Conservation (phyloP, 1,140 invertebrate species). For the Probaryconus sp. region DNA sequence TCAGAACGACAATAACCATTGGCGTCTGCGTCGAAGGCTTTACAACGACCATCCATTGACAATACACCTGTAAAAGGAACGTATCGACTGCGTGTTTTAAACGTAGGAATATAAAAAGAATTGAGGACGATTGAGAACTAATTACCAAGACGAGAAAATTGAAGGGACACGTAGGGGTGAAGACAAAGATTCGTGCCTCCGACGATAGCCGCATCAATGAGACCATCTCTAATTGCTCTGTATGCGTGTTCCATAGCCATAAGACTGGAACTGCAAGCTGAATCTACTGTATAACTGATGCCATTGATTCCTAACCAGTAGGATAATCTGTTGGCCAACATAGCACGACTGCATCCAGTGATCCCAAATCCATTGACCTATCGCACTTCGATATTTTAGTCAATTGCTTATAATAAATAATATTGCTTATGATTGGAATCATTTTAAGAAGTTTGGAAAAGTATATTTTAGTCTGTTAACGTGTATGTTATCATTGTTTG, state of each 20-base stretch:
- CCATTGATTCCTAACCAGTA: slow-evolving; percentile 84
- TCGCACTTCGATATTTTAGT: background rate
- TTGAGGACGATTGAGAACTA: background rate
- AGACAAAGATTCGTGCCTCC: slow-evolving; percentile 90
- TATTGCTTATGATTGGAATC: background rate
- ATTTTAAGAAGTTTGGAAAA: background rate
- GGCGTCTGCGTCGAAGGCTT: slow-evolving; percentile 91
- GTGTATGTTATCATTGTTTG: no score
- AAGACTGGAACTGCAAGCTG: slow-evolving; percentile 93
- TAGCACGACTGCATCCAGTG: slow-evolving; percentile 88
- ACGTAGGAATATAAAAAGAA: background rate
- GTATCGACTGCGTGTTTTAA: no score
- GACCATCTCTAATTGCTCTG: slow-evolving; percentile 84
- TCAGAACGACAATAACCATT: slow-evolving; percentile 88
- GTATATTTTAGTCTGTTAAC: no score
- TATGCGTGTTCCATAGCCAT: slow-evolving; percentile 91
- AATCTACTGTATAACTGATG: slow-evolving; percentile 91
- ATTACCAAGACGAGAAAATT: slow-evolving; percentile 82
- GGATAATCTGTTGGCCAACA: slow-evolving; percentile 94
- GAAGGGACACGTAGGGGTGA: slow-evolving; percentile 91
- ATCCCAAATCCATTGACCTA: slow-evolving; percentile 75
- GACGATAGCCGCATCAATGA: slow-evolving; percentile 92
- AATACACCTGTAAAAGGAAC: slow-evolving; percentile 90
- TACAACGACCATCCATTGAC: slow-evolving; percentile 90
- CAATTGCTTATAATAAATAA: background rate